Conservation (phyloP, 2,888 invertebrate species). For the Leucozona laternaria region DNA sequence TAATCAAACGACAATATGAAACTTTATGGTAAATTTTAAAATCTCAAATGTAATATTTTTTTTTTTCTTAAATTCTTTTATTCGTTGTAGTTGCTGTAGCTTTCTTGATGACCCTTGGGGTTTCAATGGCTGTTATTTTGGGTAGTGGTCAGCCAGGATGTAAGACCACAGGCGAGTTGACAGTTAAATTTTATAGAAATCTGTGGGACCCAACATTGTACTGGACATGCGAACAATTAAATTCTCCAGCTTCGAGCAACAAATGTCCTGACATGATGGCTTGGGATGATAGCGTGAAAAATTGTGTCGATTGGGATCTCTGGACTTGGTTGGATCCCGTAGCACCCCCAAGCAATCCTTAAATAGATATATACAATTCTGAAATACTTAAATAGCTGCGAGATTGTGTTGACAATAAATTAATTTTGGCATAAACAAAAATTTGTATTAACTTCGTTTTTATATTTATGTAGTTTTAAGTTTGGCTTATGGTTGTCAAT, state of each 20-base stretch:
- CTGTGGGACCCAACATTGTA: slow-evolving; percentile 77
- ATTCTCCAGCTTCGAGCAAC: not conserved
- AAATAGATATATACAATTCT: not conserved
- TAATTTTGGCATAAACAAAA: not conserved
- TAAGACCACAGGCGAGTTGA: slow-evolving; percentile 77
- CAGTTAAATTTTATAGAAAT: slow-evolving; percentile 77
- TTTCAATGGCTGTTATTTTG: slow-evolving; percentile 51
- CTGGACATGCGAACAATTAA: not conserved
- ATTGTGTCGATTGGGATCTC: slow-evolving; percentile 78
- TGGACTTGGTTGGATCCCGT: slow-evolving; percentile 79
- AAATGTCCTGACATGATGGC: slow-evolving; percentile 31
- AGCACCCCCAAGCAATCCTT: slow-evolving; percentile 77
- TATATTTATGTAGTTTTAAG: not conserved
- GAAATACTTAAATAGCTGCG: too few relatives aligned
- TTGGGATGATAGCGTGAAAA: slow-evolving; percentile 41
- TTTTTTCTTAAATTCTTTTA: not conserved
- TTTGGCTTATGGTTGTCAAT: not conserved
- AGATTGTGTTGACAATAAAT: not conserved
- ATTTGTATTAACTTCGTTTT: not conserved
- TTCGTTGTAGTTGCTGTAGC: slow-evolving; percentile 5
- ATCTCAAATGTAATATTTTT: not conserved
- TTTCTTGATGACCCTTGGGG: slow-evolving; percentile 10
- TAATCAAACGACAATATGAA: slow-evolving; percentile 38
- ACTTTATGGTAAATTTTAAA: slow-evolving; percentile 21
- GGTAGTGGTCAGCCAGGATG: slow-evolving; percentile 79